A percentile compares a stretch with the other conserved stretches of the same genome.
Conservation (phyloP, 2,113 vertebrate species). For the Oxygymnocypris stewartii region DNA sequence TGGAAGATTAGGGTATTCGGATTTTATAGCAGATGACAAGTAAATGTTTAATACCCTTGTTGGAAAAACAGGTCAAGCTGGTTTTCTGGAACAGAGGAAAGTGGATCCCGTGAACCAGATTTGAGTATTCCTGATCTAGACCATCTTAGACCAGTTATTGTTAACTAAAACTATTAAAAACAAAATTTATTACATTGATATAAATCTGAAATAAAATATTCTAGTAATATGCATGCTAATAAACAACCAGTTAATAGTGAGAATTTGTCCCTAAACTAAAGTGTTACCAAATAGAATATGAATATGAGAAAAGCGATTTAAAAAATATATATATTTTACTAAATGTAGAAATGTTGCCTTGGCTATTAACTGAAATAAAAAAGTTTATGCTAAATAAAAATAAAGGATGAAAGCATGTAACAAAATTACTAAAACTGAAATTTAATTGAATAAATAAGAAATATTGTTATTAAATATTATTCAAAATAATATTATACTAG, state of each 20-base stretch:
- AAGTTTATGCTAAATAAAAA: no score
- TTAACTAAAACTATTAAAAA: no score
- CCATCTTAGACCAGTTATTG: not conserved
- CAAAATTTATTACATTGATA: no score
- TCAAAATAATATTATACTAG: not conserved
- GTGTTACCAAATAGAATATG: no score
- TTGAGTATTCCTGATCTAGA: not conserved
- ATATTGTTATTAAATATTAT: not conserved
- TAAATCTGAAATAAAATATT: no score
- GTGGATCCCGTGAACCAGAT: no score
- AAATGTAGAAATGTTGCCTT: no score
- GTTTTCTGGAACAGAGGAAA: not conserved
- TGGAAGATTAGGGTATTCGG: not conserved
- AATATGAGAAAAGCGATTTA: no score
- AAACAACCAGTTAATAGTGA: no score
- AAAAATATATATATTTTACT: no score
- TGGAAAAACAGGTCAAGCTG: not conserved
- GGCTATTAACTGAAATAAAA: not conserved
- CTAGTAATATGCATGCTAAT: no score
- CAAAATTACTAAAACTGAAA: not conserved
- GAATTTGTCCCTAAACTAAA: no score
- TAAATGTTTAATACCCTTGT: constrained; percentile 2
- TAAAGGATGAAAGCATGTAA: not conserved
- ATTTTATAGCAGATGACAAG: not conserved
- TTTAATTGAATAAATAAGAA: not conserved